Conservation (phyloP, 2,797 vertebrate species). For the Coendou prehensilis region DNA sequence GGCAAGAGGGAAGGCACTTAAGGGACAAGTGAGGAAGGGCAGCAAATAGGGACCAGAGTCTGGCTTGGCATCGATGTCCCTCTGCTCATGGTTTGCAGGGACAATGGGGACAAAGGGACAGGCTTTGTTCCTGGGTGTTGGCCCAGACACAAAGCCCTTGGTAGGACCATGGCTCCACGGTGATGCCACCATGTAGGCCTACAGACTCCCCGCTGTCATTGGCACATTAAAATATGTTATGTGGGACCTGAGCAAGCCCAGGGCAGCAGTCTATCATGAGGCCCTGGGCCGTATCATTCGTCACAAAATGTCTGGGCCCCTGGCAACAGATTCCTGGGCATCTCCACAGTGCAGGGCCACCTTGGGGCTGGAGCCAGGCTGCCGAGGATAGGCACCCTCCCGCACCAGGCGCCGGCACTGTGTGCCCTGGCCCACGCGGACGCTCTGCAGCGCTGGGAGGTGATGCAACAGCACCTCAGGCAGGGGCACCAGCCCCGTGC, state of each 20-base stretch:
- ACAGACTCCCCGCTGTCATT: slow-evolving; percentile 67
- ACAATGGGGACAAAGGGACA: not conserved
- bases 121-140: not conserved
- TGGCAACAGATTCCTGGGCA: slow-evolving; percentile 74
- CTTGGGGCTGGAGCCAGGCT: slow-evolving; percentile 91
- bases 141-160: slow-evolving; percentile 33
- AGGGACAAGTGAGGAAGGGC: slow-evolving; percentile 35
- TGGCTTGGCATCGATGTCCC: slow-evolving; percentile 63
- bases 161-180: not conserved
- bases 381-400: slow-evolving; percentile 95
- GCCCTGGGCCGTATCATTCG: slow-evolving; percentile 65
- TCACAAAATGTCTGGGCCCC: slow-evolving; percentile 85
- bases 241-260: slow-evolving; percentile 46
- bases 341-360: slow-evolving; percentile 93
- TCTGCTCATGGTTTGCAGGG: slow-evolving; percentile 11
- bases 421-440: slow-evolving; percentile 90
- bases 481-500: slow-evolving; percentile 90
- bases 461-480: slow-evolving; percentile 92
- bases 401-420: slow-evolving; percentile 95
- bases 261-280: slow-evolving; percentile 8
- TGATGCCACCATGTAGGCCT: not conserved
- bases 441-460: slow-evolving; percentile 94
- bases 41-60: slow-evolving; percentile 48
- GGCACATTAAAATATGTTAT: slow-evolving; percentile 88
- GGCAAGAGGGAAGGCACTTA: slow-evolving; percentile 80